A percentile compares a stretch with the other conserved stretches of the same genome.
Conservation (phyloP, 1,140 invertebrate genomes). For the Camponotus pennsylvanicus region DNA sequence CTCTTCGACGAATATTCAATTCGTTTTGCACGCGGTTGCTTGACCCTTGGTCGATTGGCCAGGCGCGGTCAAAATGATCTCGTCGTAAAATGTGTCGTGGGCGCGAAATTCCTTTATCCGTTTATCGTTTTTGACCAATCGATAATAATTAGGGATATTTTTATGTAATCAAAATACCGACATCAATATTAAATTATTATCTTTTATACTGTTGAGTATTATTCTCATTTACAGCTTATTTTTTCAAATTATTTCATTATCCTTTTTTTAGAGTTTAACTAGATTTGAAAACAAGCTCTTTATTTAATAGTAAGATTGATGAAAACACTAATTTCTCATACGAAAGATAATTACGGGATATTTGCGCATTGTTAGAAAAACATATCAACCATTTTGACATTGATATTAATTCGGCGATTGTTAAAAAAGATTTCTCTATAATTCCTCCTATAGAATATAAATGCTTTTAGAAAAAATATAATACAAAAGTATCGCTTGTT, state of each 20-base stretch:
- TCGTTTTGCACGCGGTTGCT: slow-evolving; percentile 32
- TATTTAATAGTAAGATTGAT: background rate
- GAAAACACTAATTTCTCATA: background rate
- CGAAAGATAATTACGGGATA: background rate
- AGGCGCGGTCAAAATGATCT: slow-evolving; percentile 13
- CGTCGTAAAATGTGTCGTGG: slow-evolving; percentile 23
- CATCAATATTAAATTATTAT: background rate
- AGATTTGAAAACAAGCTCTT: background rate
- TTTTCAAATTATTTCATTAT: background rate
- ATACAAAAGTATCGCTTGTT: background rate
- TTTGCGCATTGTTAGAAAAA: background rate
- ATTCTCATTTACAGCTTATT: background rate
- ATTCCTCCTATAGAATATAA: background rate
- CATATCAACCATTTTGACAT: background rate
- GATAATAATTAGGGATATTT: background rate
- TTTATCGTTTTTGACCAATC: slow-evolving; percentile 15
- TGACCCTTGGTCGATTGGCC: slow-evolving; percentile 13
- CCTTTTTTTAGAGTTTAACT: too few relatives aligned
- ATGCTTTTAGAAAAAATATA: background rate
- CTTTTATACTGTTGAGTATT: background rate
- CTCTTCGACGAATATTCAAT: slow-evolving; percentile 38
- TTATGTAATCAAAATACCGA: background rate
- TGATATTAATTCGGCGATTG: background rate
- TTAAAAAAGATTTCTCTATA: background rate
- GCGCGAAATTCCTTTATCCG: slow-evolving; percentile 2